phyloP scores from a whole-genome alignment of 2,113 vertebrate genomes.

The Cyphomyrus discorhynchus region DNA sequence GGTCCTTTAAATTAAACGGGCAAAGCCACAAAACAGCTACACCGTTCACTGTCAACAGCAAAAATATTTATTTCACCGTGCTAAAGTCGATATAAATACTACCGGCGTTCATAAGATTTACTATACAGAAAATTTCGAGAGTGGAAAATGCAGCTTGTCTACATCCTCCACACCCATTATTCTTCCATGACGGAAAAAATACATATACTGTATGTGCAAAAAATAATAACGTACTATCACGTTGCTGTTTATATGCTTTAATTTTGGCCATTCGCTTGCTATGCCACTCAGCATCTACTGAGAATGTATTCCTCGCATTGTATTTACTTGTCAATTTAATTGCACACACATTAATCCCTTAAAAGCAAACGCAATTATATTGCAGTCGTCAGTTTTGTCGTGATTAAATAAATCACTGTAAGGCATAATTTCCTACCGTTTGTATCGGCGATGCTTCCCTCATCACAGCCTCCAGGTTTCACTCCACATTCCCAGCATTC shows the following conservation, averaged over 20 bases:
- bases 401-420: background rate
- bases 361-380: background rate
- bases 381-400: background rate
- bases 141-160: slow-evolving; percentile 4
- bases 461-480: slow-evolving; percentile 56
- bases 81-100: background rate
- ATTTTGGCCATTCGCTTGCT: background rate
- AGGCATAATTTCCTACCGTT: slow-evolving; percentile 38
- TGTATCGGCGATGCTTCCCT: slow-evolving; percentile 52
- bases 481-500: slow-evolving; percentile 54
- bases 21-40: background rate
- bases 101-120: background rate
- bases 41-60: background rate
- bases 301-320: slow-evolving; percentile 23
- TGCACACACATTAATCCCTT: slow-evolving; percentile 12
- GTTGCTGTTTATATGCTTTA: slow-evolving; percentile 15
- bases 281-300: slow-evolving; percentile 26
- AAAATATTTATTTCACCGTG: background rate
- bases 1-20: background rate
- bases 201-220: background rate
- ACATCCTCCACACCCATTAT: slow-evolving; percentile 14
- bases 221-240: background rate
- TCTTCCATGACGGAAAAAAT: background rate
- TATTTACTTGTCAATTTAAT: slow-evolving; percentile 3
- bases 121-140: background rate